Evolutionary conservation across 2,888 invertebrate species (phyloP).

Genomic region (Rhagophthalmus giganteus): DNA sequence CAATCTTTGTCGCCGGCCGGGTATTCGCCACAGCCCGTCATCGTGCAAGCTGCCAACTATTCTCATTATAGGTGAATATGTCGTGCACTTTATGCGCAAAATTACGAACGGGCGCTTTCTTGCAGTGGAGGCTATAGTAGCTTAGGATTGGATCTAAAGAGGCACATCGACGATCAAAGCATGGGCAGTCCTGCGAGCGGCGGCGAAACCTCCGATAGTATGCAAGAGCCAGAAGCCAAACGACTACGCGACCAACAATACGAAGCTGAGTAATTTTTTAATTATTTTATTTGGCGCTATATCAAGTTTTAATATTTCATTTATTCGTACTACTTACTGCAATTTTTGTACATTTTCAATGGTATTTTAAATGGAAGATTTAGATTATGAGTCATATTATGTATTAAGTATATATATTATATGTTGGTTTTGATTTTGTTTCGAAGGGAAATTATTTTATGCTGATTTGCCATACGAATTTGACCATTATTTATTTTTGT

Average conservation of each 20-base stretch:
- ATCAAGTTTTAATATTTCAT: constrained; percentile 20
- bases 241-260: constrained; percentile 50
- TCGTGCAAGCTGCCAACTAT: constrained; percentile 62
- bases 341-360: constrained; percentile 13
- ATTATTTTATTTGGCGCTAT: constrained; percentile 8
- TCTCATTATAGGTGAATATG: constrained; percentile 41
- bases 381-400: constrained; percentile 1
- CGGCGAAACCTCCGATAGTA: constrained; percentile 45
- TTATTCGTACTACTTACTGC: constrained; percentile 5
- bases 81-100: too few species aligned
- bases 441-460: constrained; percentile 3
- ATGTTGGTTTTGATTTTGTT: constrained; percentile 3
- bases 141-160: constrained; percentile 51
- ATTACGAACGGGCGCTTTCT: too few species aligned
- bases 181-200: constrained; percentile 48
- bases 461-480: constrained; percentile 6
- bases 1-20: constrained; percentile 61
- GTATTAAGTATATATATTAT: too few species aligned
- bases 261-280: constrained; percentile 48
- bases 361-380: constrained; percentile 7
- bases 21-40: constrained; percentile 64
- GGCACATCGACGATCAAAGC: constrained; percentile 51
- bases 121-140: constrained; percentile 45
- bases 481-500: background rate
- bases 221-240: constrained; percentile 52